phyloP scores from a whole-genome alignment of 35 echinoderm and acorn worm species.

The Apostichopus japonicus region DNA sequence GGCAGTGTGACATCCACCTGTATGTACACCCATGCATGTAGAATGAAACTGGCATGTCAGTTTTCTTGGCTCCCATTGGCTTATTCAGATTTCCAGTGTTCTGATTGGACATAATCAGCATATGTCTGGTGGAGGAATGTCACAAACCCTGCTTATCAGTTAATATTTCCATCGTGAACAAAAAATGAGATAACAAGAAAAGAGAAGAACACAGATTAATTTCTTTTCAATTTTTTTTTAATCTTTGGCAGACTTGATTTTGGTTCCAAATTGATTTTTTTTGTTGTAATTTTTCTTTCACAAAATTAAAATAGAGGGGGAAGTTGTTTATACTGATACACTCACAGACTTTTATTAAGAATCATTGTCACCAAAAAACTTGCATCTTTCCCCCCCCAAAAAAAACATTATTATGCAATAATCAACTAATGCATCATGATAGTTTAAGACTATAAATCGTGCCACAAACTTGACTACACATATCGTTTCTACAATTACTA shows the following conservation, averaged over 20 bases:
- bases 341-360: conserved; percentile 12
- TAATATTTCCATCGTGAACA: not conserved
- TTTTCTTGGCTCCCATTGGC: too few species aligned
- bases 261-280: conserved; percentile 52
- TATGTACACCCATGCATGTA: too few species aligned
- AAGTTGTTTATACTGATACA: conserved; percentile 43
- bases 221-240: conserved; percentile 61
- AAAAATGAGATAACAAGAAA: not conserved
- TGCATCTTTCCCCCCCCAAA: conserved; percentile 3
- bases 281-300: conserved; percentile 25
- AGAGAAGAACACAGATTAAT: not conserved
- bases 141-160: too few species aligned
- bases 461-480: conserved; percentile 42
- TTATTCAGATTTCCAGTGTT: too few species aligned
- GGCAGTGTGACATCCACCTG: too few species aligned
- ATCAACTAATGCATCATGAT: conserved; percentile 30
- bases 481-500: conserved; percentile 35
- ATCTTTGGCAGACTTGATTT: conserved; percentile 66
- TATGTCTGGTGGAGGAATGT: too few species aligned
- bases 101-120: too few species aligned
- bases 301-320: conserved; percentile 51
- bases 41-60: too few species aligned
- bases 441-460: conserved; percentile 13
- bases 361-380: conserved; percentile 10
- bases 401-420: conserved; percentile 23